phyloP scores from a whole-genome alignment of 1,140 invertebrate genomes.

The Triops cancriformis region DNA sequence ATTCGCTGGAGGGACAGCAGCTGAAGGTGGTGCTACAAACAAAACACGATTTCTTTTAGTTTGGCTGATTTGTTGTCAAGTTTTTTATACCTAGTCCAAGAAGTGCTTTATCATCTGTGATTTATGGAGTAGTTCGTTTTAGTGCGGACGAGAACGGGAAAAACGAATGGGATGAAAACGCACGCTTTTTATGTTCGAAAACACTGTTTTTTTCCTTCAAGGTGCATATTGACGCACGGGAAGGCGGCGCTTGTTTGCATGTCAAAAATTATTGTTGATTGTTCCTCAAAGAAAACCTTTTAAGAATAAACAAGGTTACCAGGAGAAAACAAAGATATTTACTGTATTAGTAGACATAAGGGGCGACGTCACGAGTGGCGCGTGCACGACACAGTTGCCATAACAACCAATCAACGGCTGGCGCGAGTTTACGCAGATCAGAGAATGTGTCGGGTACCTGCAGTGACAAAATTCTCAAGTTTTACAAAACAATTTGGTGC shows the following conservation, averaged over 20 bases:
- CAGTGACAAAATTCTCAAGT: no score
- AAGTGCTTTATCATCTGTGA: conserved; percentile 14
- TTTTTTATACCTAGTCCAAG: conserved; percentile 14
- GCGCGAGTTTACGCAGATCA: background rate
- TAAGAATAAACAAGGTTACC: background rate
- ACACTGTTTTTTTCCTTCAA: background rate
- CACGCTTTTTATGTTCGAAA: background rate
- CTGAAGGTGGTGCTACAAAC: background rate
- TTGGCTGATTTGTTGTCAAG: background rate
- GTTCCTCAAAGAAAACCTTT: background rate
- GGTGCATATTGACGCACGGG: background rate
- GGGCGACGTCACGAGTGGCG: background rate
- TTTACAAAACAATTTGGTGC: no score
- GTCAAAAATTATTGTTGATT: background rate
- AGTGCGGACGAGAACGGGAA: background rate
- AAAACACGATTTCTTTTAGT: background rate
- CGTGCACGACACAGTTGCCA: background rate
- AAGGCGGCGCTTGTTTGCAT: background rate
- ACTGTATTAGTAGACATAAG: background rate
- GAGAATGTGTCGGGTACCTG: background rate
- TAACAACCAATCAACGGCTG: background rate
- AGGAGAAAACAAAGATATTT: background rate
- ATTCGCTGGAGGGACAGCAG: background rate
- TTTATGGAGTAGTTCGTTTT: background rate
- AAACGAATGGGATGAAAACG: background rate